A percentile compares a stretch with the other conserved stretches of the same genome.
Evolutionary conservation across 2,888 invertebrate species (phyloP).

Genomic region (Scelioninae gen. 1): DNA sequence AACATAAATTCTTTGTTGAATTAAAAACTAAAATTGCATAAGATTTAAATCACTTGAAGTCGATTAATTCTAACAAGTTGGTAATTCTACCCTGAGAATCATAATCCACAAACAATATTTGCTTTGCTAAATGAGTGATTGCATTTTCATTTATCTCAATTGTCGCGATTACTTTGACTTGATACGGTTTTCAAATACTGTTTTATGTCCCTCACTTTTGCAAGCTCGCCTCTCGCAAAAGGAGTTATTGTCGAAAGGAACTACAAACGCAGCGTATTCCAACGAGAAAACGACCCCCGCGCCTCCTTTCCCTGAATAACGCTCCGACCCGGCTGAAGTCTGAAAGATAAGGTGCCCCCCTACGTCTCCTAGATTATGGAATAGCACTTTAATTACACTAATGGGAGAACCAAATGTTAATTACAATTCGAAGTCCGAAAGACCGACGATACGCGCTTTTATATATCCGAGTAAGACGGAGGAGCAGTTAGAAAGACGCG

Average conservation of each 20-base stretch:
- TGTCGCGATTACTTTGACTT: conserved; percentile 77
- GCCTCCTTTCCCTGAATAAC: conserved; percentile 71
- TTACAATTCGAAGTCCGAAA: conserved; percentile 89
- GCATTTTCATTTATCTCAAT: conserved; percentile 77
- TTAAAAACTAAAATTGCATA: neutral
- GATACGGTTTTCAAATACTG: conserved; percentile 72
- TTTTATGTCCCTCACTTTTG: conserved; percentile 69
- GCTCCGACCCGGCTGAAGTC: conserved; percentile 81
- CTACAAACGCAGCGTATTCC: conserved; percentile 75
- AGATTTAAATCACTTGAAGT: no score
- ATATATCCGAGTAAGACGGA: conserved; percentile 72
- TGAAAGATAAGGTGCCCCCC: conserved; percentile 84
- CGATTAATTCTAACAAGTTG: no score
- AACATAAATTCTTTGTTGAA: no score
- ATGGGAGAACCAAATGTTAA: conserved; percentile 91
- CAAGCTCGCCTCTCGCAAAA: conserved; percentile 73
- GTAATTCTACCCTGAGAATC: neutral
- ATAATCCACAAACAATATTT: conserved; percentile 19
- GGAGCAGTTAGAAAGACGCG: conserved; percentile 70
- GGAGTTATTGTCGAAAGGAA: conserved; percentile 81
- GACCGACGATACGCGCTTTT: conserved; percentile 84
- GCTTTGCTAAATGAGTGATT: conserved; percentile 41
- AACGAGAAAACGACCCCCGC: conserved; percentile 76
- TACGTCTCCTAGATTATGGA: conserved; percentile 86
- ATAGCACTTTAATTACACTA: conserved; percentile 91